Evolutionary conservation across 2,797 vertebrate species (phyloP), one percentile per base, ranked within the genome.

Genomic region (Linurgus olivaceus): DNA sequence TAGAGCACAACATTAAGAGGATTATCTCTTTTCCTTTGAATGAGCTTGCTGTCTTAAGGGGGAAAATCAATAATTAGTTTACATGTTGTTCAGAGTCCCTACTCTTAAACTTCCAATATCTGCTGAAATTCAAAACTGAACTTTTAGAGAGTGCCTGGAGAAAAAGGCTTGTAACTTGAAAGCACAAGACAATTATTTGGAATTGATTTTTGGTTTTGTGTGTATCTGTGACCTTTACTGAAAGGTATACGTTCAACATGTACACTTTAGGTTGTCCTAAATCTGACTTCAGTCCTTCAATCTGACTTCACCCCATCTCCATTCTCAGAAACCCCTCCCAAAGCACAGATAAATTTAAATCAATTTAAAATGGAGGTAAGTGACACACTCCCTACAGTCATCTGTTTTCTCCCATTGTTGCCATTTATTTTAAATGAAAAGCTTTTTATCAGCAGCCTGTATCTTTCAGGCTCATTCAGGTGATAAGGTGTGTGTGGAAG

Each of bases 21-120:
- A 98, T 98, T 98, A 97, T 93, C 57, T 94, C 17, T 94, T 89
- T 96, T 77, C 61, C 31, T 97, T 87, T 92, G 85, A 96, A 88
- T 93, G 80, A 96, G 37, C 77, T 96, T 85, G 89, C 86, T 86
- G 86, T 94, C 78, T 95, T 95, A 79, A 92, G 86, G 67, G 76
- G 80, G 20, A 86, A 81, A 97, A 96, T 94, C 93, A 97, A 96
- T 95, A 97, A 96, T 96, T 96, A 96, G 68, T 93, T 93, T 85
- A 76, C 62, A 54, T 92, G 48, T 73, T 89, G 58, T 92, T 96
- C 72, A 62, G 84, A n/a, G 63, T 94, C 59, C 33, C 42, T 51
- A 58, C 85, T 91, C 62, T 63, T 83, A 91, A 54, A 24, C 58
- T 96, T 61, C 50, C 48, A 74, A 38, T 52, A 50, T 90, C 23